Evolutionary conservation across 2,113 vertebrate genomes (phyloP).

Genomic region (Ophthalmolycus amberensis): DNA sequence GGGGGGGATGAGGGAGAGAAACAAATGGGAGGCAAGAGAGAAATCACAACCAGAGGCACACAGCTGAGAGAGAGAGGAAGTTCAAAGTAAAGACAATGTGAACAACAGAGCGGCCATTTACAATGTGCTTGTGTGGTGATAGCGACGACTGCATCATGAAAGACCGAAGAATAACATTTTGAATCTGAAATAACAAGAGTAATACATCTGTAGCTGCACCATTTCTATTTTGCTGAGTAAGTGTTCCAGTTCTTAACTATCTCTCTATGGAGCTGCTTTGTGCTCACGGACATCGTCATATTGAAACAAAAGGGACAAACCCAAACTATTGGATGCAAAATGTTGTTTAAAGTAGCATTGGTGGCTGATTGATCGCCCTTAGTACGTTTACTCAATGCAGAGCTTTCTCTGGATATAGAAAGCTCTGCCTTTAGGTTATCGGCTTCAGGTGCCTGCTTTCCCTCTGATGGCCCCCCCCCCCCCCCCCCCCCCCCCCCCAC

Average conservation of each 20-base stretch:
- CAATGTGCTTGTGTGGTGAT: conserved; percentile 4
- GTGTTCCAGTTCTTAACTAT: not conserved
- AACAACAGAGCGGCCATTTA: conserved; percentile 51
- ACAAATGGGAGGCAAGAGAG: not conserved
- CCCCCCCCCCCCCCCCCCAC: too few relatives aligned
- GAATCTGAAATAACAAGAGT: not conserved
- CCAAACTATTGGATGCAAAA: too few relatives aligned
- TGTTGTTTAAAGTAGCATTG: not conserved
- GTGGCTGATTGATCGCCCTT: too few relatives aligned
- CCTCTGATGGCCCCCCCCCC: too few relatives aligned
- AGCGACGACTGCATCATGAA: not conserved
- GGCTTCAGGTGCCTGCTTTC: too few relatives aligned
- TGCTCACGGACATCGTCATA: not conserved
- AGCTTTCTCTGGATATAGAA: not conserved
- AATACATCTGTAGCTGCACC: not conserved
- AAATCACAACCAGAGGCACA: conserved; percentile 40
- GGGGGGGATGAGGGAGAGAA: conserved; percentile 42
- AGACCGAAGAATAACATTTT: not conserved
- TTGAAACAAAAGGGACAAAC: not conserved
- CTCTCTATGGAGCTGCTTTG: not conserved
- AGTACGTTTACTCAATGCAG: not conserved
- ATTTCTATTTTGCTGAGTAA: not conserved
- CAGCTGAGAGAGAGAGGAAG: conserved; percentile 48
- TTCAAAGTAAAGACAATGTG: conserved; percentile 60
- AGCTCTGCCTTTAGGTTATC: not conserved